Evolutionary conservation across 2,113 vertebrate genomes (phyloP).

Genomic region (Athene cunicularia): DNA sequence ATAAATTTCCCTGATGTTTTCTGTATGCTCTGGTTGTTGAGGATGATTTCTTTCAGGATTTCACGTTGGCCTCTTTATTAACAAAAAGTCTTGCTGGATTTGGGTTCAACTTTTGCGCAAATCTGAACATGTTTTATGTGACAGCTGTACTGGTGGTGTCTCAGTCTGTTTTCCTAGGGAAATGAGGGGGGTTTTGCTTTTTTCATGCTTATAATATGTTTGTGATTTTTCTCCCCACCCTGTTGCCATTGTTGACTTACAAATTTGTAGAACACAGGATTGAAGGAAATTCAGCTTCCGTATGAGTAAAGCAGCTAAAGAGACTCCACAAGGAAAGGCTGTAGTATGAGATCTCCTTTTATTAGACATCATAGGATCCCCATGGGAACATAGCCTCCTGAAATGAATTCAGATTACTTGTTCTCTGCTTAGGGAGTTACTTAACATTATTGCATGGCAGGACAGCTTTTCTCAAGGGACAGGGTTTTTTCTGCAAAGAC

Average conservation of each 20-base stretch:
- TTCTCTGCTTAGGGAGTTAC: background rate
- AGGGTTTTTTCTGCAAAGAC: background rate
- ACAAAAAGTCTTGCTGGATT: background rate
- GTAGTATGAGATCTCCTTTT: background rate
- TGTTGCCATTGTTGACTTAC: background rate
- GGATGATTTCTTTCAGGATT: background rate
- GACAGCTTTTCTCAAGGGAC: background rate
- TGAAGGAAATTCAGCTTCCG: background rate
- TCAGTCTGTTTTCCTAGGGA: background rate
- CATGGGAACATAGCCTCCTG: background rate
- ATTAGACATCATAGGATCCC: background rate
- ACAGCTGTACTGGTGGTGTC: background rate
- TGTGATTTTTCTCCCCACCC: background rate
- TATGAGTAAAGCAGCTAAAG: background rate
- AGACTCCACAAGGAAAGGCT: background rate
- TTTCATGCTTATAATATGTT: background rate
- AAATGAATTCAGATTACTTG: background rate
- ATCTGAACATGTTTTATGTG: background rate
- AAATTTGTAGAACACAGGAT: background rate
- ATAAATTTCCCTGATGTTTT: background rate
- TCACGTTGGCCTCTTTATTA: background rate
- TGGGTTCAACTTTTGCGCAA: background rate
- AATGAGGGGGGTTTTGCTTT: background rate
- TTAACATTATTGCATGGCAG: background rate
- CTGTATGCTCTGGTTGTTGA: background rate